phyloP scores from a whole-genome alignment of 2,888 invertebrate genomes.

The Drosophila basisetae region DNA sequence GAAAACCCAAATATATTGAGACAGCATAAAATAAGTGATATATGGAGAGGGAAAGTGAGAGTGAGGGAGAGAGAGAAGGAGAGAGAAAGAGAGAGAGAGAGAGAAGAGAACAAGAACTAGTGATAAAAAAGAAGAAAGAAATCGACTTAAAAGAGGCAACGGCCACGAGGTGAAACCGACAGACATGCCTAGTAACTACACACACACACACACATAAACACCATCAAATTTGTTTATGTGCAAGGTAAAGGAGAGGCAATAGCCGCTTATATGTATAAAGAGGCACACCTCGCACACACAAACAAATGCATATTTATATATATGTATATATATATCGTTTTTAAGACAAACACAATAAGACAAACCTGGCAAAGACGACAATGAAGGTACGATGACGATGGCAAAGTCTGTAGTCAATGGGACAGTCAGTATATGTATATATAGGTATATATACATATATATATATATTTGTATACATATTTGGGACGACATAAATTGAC shows the following conservation, averaged over 20 bases:
- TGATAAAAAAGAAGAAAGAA: slow-evolving; percentile 19
- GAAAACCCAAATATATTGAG: slow-evolving; percentile 68
- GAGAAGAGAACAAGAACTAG: background rate
- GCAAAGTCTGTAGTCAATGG: slow-evolving; percentile 38
- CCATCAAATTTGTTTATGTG: slow-evolving; percentile 22
- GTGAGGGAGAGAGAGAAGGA: slow-evolving; percentile 1
- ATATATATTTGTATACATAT: background rate
- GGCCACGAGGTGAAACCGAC: slow-evolving; percentile 37
- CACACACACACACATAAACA: background rate
- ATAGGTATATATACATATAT: background rate
- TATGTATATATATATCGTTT: slow-evolving; percentile 41
- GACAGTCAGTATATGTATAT: slow-evolving; percentile 27
- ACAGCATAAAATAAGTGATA: slow-evolving; percentile 27
- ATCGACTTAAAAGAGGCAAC: slow-evolving; percentile 40
- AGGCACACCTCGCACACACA: slow-evolving; percentile 48
- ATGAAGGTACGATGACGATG: slow-evolving; percentile 18
- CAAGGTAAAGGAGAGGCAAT: slow-evolving; percentile 15
- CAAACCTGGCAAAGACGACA: slow-evolving; percentile 20
- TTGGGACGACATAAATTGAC: slow-evolving; percentile 58
- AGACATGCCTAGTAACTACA: slow-evolving; percentile 31
- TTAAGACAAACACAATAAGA: slow-evolving; percentile 49
- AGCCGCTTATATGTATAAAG: slow-evolving; percentile 63
- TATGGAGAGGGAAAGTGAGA: slow-evolving; percentile 4
- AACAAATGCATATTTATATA: background rate
- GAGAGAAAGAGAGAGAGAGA: background rate